These are phyloP conservation scores for Aegypius monachus DNA, from an alignment of 2,113 vertebrate species.

Conservation along the genomic window DNA sequence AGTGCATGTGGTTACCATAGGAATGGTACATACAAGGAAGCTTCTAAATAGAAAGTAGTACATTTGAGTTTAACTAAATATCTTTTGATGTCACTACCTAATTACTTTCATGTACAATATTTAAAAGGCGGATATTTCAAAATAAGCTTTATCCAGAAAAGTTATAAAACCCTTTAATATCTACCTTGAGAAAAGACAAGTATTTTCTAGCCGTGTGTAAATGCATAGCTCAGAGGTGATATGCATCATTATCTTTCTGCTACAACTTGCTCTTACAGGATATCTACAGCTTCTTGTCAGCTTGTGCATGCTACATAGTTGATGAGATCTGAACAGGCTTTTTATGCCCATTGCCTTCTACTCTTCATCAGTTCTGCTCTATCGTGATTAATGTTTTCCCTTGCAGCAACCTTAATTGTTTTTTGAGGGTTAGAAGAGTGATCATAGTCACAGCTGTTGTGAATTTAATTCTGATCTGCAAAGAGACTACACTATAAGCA, in stretches of 20 bases:
- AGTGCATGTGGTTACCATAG: background rate
- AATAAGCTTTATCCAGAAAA: background rate
- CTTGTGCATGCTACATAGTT: accelerated
- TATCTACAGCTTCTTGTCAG: background rate
- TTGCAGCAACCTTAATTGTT: constrained; percentile 34
- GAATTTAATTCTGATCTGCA: background rate
- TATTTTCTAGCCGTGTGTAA: background rate
- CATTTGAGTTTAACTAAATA: background rate
- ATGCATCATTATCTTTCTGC: background rate
- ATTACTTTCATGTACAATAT: background rate
- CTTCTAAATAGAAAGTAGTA: background rate
- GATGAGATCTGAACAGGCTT: background rate
- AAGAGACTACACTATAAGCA: background rate
- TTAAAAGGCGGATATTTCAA: background rate
- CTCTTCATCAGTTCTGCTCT: background rate
- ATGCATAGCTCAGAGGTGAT: background rate
- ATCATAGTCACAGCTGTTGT: background rate
- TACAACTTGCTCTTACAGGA: background rate
- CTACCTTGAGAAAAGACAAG: background rate
- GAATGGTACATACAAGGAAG: background rate
- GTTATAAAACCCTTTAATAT: background rate
- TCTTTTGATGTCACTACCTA: background rate
- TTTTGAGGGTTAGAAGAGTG: background rate
- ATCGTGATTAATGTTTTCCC: background rate
- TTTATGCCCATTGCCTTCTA: background rate